Conservation (phyloP, 2,113 vertebrate species). For the Pagrus major region DNA sequence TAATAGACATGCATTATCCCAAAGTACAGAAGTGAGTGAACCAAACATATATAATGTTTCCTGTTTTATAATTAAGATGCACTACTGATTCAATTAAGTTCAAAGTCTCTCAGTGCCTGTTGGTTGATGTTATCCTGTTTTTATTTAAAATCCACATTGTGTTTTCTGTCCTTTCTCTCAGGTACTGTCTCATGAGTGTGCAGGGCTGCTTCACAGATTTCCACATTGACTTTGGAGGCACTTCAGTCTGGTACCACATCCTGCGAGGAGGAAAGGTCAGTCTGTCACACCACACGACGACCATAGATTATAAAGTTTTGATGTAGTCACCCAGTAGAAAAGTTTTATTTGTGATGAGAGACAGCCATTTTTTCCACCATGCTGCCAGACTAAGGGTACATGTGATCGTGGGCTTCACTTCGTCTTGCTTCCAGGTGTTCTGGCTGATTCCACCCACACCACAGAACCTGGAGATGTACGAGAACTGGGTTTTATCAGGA, state of each 20-base stretch:
- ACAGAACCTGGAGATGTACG: constrained; percentile 97
- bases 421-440: constrained; percentile 89
- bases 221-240: constrained; percentile 98
- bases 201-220: constrained; percentile 99
- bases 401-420: background rate
- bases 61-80: background rate
- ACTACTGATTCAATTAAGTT: background rate
- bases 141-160: background rate
- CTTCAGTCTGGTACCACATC: constrained; percentile 99
- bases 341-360: background rate
- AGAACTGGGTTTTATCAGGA: constrained; percentile 98
- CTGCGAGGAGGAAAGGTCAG: constrained; percentile 96
- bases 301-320: background rate
- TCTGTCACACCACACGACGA: background rate
- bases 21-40: constrained; percentile 96
- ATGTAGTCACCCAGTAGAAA: background rate
- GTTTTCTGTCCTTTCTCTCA: constrained; percentile 61
- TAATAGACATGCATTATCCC: constrained; percentile 98
- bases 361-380: background rate
- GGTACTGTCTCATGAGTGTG: constrained; percentile 99
- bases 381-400: background rate
- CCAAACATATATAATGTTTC: background rate
- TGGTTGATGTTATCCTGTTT: background rate
- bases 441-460: constrained; percentile 98
- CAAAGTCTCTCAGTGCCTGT: background rate